Base-by-base conservation (phyloP, 1,140 invertebrate genomes). In the Zaprionus africanus region DNA sequence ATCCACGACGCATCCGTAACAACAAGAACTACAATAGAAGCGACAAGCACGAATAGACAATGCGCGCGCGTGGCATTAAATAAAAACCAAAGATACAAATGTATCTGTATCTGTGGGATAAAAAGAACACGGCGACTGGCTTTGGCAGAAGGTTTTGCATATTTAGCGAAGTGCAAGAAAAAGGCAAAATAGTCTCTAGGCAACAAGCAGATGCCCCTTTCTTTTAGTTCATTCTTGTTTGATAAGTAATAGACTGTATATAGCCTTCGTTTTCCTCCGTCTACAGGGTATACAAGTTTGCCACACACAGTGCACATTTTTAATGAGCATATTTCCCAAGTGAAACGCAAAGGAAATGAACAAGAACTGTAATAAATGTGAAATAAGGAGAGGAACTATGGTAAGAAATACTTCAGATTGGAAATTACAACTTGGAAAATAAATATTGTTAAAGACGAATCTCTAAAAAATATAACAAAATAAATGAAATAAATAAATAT, bases 281-380 rank as follows among this genome's bases (percentile, higher is more conserved):
- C 28, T 31, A 9, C 46, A 49, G 12, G 36, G n/a, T 51, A 51
- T 24, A 46, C 38, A 24, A 71, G 31, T 68, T 64, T 51, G 53
- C 69, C 57, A 49, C 71, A 72, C 36, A 64, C 38, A 67, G 43
- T 76, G 82, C 77, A 87, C 84, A 86, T 86, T 88, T 80, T 78
- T 87, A 87, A 87, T 87, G 80, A 87, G 80, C 83, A 88, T 88
- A 78, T 83, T 87, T 73, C 76, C 41, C 68, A 73, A 62, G 72
- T 38, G 76, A 75, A 78, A 68, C 46, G 72, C 66, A 65, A 62
- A 66, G 71, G 63, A 82, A 85, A 75, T 78, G 77, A 74, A 67
- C 54, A 67, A n/a, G 36, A 80, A 41, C 49, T 64, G 19, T 13
- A 58, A 38, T 43, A 43, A 43, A 46, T 46, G n/a, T 9, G n/a